Evolutionary conservation across 2,888 invertebrate species (phyloP).

Genomic region (Pachliopta kotzebuea): DNA sequence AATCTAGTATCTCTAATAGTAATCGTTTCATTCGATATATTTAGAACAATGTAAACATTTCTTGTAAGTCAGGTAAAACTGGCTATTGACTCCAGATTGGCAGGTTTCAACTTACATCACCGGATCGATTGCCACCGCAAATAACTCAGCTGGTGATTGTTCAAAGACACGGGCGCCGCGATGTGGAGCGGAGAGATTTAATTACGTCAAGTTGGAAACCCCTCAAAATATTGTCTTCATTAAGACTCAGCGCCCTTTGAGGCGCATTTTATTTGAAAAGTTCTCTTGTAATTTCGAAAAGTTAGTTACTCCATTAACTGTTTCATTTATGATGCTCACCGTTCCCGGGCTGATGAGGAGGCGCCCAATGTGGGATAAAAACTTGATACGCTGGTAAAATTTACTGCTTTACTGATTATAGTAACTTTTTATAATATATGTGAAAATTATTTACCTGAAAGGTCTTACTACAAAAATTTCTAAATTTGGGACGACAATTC

Average conservation of each 20-base stretch:
- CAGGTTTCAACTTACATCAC: conserved; percentile 16
- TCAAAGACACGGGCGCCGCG: conserved; percentile 41
- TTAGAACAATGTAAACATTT: too few species aligned
- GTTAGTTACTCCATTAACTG: conserved; percentile 66
- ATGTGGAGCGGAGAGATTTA: conserved; percentile 62
- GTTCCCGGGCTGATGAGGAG: conserved; percentile 39
- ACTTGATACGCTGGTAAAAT: not conserved
- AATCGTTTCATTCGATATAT: too few species aligned
- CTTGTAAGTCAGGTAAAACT: too few species aligned
- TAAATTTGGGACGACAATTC: too few species aligned
- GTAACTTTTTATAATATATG: too few species aligned
- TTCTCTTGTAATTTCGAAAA: conserved; percentile 67
- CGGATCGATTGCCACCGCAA: conserved; percentile 52
- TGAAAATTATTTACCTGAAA: too few species aligned
- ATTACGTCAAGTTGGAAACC: conserved; percentile 60
- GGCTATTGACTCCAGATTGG: too few species aligned
- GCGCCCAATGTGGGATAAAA: conserved; percentile 9
- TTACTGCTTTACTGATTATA: too few species aligned
- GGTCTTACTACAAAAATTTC: too few species aligned
- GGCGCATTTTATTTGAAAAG: conserved; percentile 74
- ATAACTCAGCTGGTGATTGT: conserved; percentile 55
- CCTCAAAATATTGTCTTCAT: conserved; percentile 75
- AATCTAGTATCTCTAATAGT: too few species aligned
- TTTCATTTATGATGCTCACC: conserved; percentile 49
- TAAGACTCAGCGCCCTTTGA: conserved; percentile 63